Conservation (phyloP, 2,113 vertebrate species). For the Caranx ignobilis region DNA sequence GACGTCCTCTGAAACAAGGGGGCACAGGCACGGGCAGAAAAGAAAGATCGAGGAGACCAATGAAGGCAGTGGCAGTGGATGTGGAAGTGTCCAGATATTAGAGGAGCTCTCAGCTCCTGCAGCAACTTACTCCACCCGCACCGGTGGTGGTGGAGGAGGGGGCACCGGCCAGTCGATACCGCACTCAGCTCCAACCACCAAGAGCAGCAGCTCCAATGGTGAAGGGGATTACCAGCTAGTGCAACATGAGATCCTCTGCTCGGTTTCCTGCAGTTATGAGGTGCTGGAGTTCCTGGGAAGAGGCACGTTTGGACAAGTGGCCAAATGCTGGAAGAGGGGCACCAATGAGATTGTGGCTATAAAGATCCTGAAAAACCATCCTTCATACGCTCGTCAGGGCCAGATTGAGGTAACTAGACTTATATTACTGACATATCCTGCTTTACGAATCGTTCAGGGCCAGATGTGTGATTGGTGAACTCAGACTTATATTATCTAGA, state of each 20-base stretch:
- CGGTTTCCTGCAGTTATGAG: slow-evolving; percentile 96
- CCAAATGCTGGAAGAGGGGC: slow-evolving; percentile 98
- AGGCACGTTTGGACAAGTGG: slow-evolving; percentile 97
- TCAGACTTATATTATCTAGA: no score
- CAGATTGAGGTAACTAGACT: slow-evolving; percentile 91
- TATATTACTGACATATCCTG: not conserved
- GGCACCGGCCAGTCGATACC: slow-evolving; percentile 88
- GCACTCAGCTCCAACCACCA: slow-evolving; percentile 91
- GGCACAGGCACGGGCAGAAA: slow-evolving; percentile 94
- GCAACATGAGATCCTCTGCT: slow-evolving; percentile 98
- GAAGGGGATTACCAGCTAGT: slow-evolving; percentile 99
- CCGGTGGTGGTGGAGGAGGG: slow-evolving; percentile 90
- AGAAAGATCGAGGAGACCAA: slow-evolving; percentile 93
- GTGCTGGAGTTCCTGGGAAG: slow-evolving; percentile 97
- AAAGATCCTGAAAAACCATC: slow-evolving; percentile 98
- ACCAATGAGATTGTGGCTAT: slow-evolving; percentile 99
- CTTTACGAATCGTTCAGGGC: no score
- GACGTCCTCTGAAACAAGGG: slow-evolving; percentile 59
- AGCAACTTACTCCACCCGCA: slow-evolving; percentile 92
- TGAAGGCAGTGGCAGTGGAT: slow-evolving; percentile 84
- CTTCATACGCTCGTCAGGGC: slow-evolving; percentile 97
- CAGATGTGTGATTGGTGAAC: no score
- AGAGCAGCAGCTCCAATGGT: slow-evolving; percentile 94
- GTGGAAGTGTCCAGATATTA: slow-evolving; percentile 97
- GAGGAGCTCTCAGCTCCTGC: slow-evolving; percentile 98